phyloP scores from a whole-genome alignment of 2,797 vertebrate genomes.

The Morelia viridis region DNA sequence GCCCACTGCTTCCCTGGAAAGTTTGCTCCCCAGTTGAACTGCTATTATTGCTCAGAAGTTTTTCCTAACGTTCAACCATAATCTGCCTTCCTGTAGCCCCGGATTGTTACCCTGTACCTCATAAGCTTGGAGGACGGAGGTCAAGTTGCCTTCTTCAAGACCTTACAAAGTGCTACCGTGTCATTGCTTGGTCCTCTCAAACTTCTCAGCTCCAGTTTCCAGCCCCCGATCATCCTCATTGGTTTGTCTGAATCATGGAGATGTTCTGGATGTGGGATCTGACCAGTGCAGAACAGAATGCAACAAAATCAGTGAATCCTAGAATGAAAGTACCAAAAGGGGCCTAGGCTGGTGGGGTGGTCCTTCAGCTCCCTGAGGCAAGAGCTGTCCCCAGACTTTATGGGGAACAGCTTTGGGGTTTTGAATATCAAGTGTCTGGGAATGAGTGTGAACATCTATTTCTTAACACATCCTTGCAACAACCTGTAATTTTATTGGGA shows the following conservation, averaged over 20 bases:
- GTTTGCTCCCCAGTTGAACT: background rate
- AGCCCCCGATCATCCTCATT: background rate
- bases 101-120: background rate
- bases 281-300: background rate
- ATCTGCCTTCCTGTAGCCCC: background rate
- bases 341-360: background rate
- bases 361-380: background rate
- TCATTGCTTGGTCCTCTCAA: background rate
- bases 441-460: conserved; percentile 39
- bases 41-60: background rate
- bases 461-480: conserved; percentile 43
- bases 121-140: background rate
- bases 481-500: conserved; percentile 40
- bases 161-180: background rate
- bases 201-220: background rate
- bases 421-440: background rate
- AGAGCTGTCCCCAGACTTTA: fast-evolving
- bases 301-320: background rate
- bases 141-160: background rate
- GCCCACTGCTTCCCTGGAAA: background rate
- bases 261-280: background rate
- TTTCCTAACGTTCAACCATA: background rate
- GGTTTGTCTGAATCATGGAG: background rate
- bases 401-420: no score
- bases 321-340: background rate